A percentile compares a stretch with the other conserved stretches of the same genome.
Evolutionary conservation across 2,888 invertebrate species (phyloP).

Genomic region (Micropterix aruncella): DNA sequence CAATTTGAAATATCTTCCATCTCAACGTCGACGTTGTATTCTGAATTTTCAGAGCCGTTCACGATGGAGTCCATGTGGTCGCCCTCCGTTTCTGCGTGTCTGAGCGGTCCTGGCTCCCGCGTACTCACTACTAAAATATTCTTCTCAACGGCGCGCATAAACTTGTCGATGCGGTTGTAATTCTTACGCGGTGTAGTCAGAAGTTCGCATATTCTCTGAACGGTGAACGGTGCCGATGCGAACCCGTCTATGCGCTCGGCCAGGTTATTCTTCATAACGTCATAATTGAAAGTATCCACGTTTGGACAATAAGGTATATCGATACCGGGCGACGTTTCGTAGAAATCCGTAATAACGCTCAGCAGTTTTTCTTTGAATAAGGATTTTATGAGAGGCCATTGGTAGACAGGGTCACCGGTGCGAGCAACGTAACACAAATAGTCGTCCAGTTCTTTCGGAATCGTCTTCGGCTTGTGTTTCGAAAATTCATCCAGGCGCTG

Average conservation of each 20-base stretch:
- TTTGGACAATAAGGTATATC: constrained; percentile 82
- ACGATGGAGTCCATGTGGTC: constrained; percentile 45
- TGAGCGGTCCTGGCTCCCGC: constrained; percentile 48
- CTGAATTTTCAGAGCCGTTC: constrained; percentile 43
- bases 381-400: constrained; percentile 79
- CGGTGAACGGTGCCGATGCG: constrained; percentile 86
- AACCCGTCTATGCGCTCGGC: constrained; percentile 73
- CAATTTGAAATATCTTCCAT: constrained; percentile 36
- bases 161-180: constrained; percentile 92
- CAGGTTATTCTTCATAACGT: constrained; percentile 72
- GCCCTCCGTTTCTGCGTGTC: constrained; percentile 46
- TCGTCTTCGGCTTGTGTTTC: constrained; percentile 60
- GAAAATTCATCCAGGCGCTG: constrained; percentile 75
- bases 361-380: constrained; percentile 80
- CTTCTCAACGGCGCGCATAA: constrained; percentile 93
- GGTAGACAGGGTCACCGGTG: constrained; percentile 88
- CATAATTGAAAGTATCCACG: constrained; percentile 82
- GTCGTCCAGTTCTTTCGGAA: constrained; percentile 79
- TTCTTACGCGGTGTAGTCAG: constrained; percentile 83
- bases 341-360: constrained; percentile 76
- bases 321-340: constrained; percentile 60
- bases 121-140: constrained; percentile 79
- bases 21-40: constrained; percentile 39
- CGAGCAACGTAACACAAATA: constrained; percentile 83
- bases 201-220: constrained; percentile 91